Percentiles rank a stretch among this genome's conserved stretches.
These are phyloP conservation scores for Nymphalis c-album DNA, from an alignment of 2,888 invertebrate species.

Conservation along the genomic window DNA sequence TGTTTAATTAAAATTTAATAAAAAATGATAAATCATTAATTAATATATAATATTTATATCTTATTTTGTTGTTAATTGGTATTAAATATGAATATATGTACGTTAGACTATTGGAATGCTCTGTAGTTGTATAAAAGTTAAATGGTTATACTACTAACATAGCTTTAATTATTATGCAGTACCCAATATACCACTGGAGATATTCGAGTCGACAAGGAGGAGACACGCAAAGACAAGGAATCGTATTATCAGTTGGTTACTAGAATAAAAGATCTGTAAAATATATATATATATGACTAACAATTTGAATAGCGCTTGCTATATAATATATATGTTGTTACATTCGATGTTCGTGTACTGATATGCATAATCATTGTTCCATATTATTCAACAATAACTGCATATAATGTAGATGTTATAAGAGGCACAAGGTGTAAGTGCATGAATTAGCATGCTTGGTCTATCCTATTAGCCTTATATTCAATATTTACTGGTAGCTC, in stretches of 20 bases:
- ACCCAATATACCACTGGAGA: slow-evolving; percentile 82
- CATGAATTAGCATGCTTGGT: slow-evolving; percentile 71
- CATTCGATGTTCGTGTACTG: slow-evolving; percentile 35
- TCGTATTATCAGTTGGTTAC: slow-evolving; percentile 81
- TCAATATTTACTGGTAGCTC: slow-evolving; percentile 57
- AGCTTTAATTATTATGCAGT: slow-evolving; percentile 80
- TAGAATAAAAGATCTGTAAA: slow-evolving; percentile 70
- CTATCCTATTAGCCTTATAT: slow-evolving; percentile 48
- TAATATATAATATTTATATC: background rate
- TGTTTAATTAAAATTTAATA: no score
- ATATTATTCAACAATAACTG: slow-evolving; percentile 54
- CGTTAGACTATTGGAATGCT: slow-evolving; percentile 20
- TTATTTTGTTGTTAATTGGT: background rate
- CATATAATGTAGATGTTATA: slow-evolving; percentile 49
- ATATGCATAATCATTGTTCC: slow-evolving; percentile 30
- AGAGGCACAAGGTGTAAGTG: slow-evolving; percentile 53
- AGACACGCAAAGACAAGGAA: slow-evolving; percentile 80
- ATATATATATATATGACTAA: slow-evolving; percentile 64
- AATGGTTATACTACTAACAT: slow-evolving; percentile 65
- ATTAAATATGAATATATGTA: background rate
- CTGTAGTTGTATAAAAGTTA: slow-evolving; percentile 31
- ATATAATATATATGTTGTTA: slow-evolving; percentile 50
- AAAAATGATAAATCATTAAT: background rate
- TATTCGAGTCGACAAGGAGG: slow-evolving; percentile 80
- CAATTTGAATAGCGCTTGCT: slow-evolving; percentile 68